A percentile compares a stretch with the other conserved stretches of the same genome.
Conservation (phyloP, 2,113 vertebrate genomes). For the Petromus typicus region DNA sequence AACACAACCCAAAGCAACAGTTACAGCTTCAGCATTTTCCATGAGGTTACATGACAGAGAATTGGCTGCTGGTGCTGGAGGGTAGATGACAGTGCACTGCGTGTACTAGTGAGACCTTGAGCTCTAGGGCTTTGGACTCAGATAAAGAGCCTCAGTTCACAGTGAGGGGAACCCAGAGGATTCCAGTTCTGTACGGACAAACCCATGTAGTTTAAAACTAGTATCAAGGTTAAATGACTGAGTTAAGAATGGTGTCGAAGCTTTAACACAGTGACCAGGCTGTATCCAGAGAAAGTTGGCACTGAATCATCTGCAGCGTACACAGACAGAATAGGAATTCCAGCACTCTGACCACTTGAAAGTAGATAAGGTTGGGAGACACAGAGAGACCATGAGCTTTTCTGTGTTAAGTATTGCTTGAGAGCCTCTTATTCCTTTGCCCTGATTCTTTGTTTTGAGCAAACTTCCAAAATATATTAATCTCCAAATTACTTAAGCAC, state of each 20-base stretch:
- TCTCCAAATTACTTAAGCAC: background rate
- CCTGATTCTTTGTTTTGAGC: conserved; percentile 3
- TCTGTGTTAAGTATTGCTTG: background rate
- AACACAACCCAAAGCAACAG: background rate
- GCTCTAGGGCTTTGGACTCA: background rate
- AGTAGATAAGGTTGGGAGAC: background rate
- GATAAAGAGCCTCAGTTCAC: background rate
- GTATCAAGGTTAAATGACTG: background rate
- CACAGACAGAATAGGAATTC: background rate
- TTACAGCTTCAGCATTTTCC: background rate
- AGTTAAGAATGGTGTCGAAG: background rate
- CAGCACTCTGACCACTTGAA: no score
- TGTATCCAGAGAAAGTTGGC: background rate
- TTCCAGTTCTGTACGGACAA: background rate
- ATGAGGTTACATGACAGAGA: background rate
- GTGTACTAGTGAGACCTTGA: background rate
- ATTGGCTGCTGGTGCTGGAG: background rate
- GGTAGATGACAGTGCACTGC: background rate
- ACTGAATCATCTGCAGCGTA: background rate
- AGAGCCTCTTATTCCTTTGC: background rate
- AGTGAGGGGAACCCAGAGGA: background rate
- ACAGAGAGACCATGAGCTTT: background rate
- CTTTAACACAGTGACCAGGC: background rate
- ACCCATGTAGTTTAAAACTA: background rate
- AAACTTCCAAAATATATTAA: background rate